A percentile compares a stretch with the other conserved stretches of the same genome.
phyloP scores from a whole-genome alignment of 2,797 vertebrate genomes.

The Phoeniculus purpureus region DNA sequence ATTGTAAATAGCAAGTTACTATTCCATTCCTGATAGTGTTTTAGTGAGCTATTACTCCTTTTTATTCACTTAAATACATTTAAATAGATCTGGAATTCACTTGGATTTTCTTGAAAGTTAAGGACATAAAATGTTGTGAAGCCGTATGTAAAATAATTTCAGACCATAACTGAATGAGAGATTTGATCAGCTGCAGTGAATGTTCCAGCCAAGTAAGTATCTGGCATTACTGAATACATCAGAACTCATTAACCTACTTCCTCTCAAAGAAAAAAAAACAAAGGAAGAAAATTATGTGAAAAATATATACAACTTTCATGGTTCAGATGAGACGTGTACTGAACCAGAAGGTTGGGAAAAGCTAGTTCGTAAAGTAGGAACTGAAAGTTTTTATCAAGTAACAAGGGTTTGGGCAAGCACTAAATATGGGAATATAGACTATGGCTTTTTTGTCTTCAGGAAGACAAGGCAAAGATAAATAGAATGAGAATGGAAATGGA shows the following conservation, averaged over 20 bases:
- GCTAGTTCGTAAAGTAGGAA: not conserved
- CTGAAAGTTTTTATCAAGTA: not conserved
- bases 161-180: not conserved
- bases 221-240: conserved; percentile 36
- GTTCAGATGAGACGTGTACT: not conserved
- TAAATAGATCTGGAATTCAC: not conserved
- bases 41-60: not conserved
- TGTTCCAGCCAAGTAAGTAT: conserved; percentile 43
- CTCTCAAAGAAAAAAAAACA: not conserved
- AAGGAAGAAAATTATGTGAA: conserved; percentile 6
- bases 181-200: conserved; percentile 19
- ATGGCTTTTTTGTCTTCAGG: not conserved
- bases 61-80: not conserved
- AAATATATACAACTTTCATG: not conserved
- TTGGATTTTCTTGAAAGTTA: not conserved
- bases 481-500: not conserved
- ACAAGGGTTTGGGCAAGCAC: not conserved
- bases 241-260: conserved; percentile 61
- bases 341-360: conserved; percentile 4
- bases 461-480: not conserved
- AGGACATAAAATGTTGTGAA: not conserved
- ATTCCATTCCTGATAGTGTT: not conserved
- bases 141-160: not conserved
- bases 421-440: not conserved
- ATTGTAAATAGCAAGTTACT: not conserved